Evolutionary conservation across 2,888 invertebrate species (phyloP), one percentile per base, ranked within the genome.

Genomic region (Aplocera efformata): DNA sequence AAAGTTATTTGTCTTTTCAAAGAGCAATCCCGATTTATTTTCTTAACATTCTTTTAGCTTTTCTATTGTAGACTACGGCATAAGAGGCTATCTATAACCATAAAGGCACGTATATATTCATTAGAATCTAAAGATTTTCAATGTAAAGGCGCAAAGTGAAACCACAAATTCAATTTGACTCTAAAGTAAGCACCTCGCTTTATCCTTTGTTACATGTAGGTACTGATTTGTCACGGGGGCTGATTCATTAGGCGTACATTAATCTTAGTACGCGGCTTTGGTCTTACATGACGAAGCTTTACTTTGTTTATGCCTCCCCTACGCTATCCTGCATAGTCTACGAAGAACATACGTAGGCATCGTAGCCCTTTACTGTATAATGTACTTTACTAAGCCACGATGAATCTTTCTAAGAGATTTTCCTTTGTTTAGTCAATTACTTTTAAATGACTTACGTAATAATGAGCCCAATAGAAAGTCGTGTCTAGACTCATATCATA

Each of bases 201-300:
- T 57, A 62, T 60, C 58, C 60, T 50, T 46, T 28, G 39, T 48
- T 32, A 38, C 35, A 33, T 47, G 54, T 59, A 60, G 53, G 63
- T 63, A 64, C 75, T 77, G 79, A 82, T 83, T 81, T 81, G 81
- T 82, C 80, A 76, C 77, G 63, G 62, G 52, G 68, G 78, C 79
- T 79, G 80, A 81, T 79, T 82, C 80, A 81, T 79, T 79, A 78
- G 71, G 51, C 64, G 63, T 63, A 67, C 79, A 79, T 81, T 79
- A 80, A 81, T 79, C 79, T 79, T 68, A 56, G 63, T 66, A 57
- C 60, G 65, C 62, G 67, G 70, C 66, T 62, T 60, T 67, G 56
- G 48, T 47, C 56, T 58, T 58, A 60, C 63, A 60, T 63, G 60
- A 63, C 62, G 62, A 62, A 67, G 72, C 72, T 65, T 64, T 65